A percentile compares a stretch with the other conserved stretches of the same genome.
Evolutionary conservation across 2,888 invertebrate species (phyloP).

Genomic region (Ecliptopera silaceata): DNA sequence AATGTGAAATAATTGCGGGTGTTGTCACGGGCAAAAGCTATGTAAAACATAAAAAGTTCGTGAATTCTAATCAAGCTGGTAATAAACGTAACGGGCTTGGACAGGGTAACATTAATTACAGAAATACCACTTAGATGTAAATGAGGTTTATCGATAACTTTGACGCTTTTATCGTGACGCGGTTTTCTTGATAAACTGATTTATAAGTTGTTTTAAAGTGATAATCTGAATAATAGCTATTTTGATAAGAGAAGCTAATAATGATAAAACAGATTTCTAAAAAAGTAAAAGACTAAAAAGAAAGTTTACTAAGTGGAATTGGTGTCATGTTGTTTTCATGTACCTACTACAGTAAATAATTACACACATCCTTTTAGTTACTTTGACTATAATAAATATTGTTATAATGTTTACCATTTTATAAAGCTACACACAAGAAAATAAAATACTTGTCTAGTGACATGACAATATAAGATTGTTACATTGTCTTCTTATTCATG

Average conservation of each 20-base stretch:
- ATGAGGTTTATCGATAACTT: conserved; percentile 50
- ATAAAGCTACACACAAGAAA: too few relatives aligned
- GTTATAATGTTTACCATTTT: too few relatives aligned
- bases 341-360: conserved; percentile 42
- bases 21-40: neutral
- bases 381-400: too few relatives aligned
- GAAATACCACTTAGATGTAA: conserved; percentile 54
- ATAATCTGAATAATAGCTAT: conserved; percentile 19
- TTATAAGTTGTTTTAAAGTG: conserved; percentile 17
- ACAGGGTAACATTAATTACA: conserved; percentile 50
- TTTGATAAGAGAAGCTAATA: conserved; percentile 12
- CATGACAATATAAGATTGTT: too few relatives aligned
- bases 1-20: too few relatives aligned
- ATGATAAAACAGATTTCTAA: neutral
- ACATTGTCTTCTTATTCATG: too few relatives aligned
- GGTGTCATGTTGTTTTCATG: conserved; percentile 41
- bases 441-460: too few relatives aligned
- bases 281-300: neutral
- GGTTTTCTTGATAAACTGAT: conserved; percentile 17
- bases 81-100: conserved; percentile 42
- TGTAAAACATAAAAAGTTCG: conserved; percentile 30
- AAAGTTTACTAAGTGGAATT: neutral
- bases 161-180: conserved; percentile 41
- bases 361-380: conserved; percentile 6
- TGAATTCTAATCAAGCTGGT: conserved; percentile 48